A percentile compares a stretch with the other conserved stretches of the same genome.
phyloP scores from a whole-genome alignment of 2,888 invertebrate genomes.

The Eupeodes luniger region DNA sequence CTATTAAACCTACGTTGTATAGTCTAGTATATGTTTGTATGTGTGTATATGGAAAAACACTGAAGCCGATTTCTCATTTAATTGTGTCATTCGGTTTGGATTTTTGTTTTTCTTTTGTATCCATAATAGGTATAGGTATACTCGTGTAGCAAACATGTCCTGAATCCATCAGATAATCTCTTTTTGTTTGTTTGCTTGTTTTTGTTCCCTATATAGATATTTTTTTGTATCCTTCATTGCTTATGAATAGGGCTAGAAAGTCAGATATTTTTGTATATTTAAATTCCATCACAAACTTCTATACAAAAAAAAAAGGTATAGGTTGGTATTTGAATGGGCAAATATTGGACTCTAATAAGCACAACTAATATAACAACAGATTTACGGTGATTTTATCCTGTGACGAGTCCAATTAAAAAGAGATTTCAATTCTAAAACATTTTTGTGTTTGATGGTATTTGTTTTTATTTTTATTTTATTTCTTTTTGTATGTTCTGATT shows the following conservation, averaged over 20 bases:
- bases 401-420: conserved; percentile 73
- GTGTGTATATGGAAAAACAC: conserved; percentile 19
- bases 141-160: conserved; percentile 40
- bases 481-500: not conserved
- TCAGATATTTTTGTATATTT: conserved; percentile 22
- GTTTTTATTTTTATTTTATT: not conserved
- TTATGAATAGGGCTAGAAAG: conserved; percentile 61
- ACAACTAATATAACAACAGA: conserved; percentile 51
- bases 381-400: conserved; percentile 53
- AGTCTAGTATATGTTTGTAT: too few species aligned
- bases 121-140: not conserved
- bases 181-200: conserved; percentile 23
- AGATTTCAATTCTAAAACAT: conserved; percentile 63
- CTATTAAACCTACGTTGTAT: too few species aligned
- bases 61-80: conserved; percentile 61
- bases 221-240: conserved; percentile 27
- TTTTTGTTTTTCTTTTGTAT: conserved; percentile 25
- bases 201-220: not conserved
- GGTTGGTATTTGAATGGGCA: conserved; percentile 16
- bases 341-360: conserved; percentile 46
- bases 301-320: conserved; percentile 7
- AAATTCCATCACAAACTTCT: not conserved
- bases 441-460: conserved; percentile 1
- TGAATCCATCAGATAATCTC: conserved; percentile 68
- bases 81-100: conserved; percentile 64